These are phyloP conservation scores for Athalia cordata DNA, from an alignment of 2,888 invertebrate species.

Conservation along the genomic window DNA sequence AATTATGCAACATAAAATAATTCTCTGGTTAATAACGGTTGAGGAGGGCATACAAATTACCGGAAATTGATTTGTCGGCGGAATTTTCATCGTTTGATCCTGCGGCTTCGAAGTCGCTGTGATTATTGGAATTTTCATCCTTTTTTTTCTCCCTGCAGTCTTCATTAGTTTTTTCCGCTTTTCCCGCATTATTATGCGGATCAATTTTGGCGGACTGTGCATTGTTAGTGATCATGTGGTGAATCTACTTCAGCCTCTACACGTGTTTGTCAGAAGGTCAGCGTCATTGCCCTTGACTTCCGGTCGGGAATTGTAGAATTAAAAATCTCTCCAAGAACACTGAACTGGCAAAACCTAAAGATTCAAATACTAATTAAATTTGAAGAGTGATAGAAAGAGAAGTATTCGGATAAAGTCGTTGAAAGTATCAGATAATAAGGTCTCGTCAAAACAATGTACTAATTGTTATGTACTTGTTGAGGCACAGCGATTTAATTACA, in stretches of 20 bases:
- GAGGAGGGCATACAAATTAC: background rate
- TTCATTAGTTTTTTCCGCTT: conserved; percentile 52
- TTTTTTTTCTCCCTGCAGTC: conserved; percentile 48
- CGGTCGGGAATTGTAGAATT: background rate
- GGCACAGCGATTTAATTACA: too few species aligned
- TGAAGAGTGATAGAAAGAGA: background rate
- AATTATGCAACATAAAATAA: conserved; percentile 3
- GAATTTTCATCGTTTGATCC: conserved; percentile 20
- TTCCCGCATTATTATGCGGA: conserved; percentile 47
- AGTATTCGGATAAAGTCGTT: too few species aligned
- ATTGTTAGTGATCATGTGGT: conserved; percentile 63
- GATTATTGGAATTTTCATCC: conserved; percentile 40
- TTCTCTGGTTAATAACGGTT: too few species aligned
- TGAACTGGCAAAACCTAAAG: background rate
- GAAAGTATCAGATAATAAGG: too few species aligned
- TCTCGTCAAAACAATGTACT: too few species aligned
- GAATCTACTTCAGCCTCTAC: conserved; percentile 41
- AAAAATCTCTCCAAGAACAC: background rate
- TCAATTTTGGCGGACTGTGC: conserved; percentile 52
- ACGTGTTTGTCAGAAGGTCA: conserved; percentile 13
- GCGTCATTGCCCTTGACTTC: conserved; percentile 53
- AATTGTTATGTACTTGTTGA: too few species aligned
- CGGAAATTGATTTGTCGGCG: background rate
- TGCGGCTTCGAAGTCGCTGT: background rate
- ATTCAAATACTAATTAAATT: background rate